Evolutionary conservation across 2,888 invertebrate species (phyloP).

Genomic region (Drosophila gaucha): DNA sequence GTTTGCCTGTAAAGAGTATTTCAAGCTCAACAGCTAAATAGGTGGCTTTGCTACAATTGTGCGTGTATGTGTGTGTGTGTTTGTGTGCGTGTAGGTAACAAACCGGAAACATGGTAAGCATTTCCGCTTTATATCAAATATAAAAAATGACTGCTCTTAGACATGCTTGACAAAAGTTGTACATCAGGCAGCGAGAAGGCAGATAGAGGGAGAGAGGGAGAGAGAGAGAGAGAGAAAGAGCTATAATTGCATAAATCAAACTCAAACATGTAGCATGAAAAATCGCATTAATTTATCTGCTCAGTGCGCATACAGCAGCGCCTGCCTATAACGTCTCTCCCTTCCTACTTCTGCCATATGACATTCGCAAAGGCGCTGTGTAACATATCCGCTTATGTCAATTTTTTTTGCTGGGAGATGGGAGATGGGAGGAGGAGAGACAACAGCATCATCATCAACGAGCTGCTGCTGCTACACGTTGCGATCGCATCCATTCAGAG

Average conservation of each 20-base stretch:
- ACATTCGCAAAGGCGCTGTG: slow-evolving; percentile 65
- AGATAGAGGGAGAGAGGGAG: too few species aligned
- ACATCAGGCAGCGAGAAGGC: slow-evolving; percentile 53
- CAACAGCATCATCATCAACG: slow-evolving; percentile 59
- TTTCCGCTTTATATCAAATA: slow-evolving; percentile 77
- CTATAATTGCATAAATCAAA: slow-evolving; percentile 83
- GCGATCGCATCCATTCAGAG: slow-evolving; percentile 56
- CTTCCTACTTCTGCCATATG: slow-evolving; percentile 5
- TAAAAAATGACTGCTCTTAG: slow-evolving; percentile 78
- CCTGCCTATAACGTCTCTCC: slow-evolving; percentile 55
- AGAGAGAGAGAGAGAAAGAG: not conserved
- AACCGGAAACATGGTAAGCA: slow-evolving; percentile 79
- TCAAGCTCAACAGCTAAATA: not conserved
- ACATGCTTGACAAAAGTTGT: slow-evolving; percentile 80
- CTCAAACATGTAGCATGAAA: slow-evolving; percentile 79
- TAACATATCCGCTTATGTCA: slow-evolving; percentile 79
- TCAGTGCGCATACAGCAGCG: slow-evolving; percentile 59
- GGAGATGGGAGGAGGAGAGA: slow-evolving; percentile 7
- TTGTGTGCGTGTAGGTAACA: slow-evolving; percentile 67
- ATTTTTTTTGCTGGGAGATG: slow-evolving; percentile 58
- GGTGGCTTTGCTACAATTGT: slow-evolving; percentile 22
- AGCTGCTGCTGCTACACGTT: slow-evolving; percentile 37
- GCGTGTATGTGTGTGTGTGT: slow-evolving; percentile 43
- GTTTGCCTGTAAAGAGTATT: not conserved
- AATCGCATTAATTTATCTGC: slow-evolving; percentile 83